phyloP scores from a whole-genome alignment of 2,888 invertebrate genomes.

The Drosophila lutescens region DNA sequence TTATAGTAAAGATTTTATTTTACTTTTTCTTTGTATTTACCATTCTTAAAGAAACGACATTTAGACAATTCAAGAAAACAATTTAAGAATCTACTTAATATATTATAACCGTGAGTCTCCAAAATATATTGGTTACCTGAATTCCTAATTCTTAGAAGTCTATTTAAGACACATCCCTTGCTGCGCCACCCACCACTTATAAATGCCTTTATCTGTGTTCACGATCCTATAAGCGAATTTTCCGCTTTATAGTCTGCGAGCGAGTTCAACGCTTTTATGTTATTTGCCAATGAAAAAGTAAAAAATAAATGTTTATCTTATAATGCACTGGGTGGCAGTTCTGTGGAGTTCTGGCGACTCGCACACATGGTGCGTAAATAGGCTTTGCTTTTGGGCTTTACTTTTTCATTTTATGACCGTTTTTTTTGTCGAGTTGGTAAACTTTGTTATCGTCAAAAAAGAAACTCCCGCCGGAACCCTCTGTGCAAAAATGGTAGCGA shows the following conservation, averaged over 20 bases:
- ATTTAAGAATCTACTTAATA: no score
- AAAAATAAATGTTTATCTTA: constrained; percentile 78
- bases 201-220: background rate
- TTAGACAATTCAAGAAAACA: no score
- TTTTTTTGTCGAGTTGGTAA: constrained; percentile 58
- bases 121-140: no score
- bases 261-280: constrained; percentile 74
- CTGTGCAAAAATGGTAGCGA: constrained; percentile 1
- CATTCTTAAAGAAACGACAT: no score
- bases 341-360: constrained; percentile 31
- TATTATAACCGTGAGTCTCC: no score
- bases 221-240: constrained; percentile 14
- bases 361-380: constrained; percentile 63
- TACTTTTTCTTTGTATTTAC: no score
- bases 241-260: constrained; percentile 6
- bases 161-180: background rate
- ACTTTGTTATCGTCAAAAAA: constrained; percentile 70
- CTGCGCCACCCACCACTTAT: constrained; percentile 26
- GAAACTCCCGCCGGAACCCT: constrained; percentile 2
- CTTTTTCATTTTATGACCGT: constrained; percentile 64
- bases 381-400: constrained; percentile 77
- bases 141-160: no score
- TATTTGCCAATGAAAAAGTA: constrained; percentile 79
- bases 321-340: constrained; percentile 55
- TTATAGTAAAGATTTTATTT: no score